phyloP scores from a whole-genome alignment of 2,797 vertebrate genomes.

The Acropternis orthonyx region DNA sequence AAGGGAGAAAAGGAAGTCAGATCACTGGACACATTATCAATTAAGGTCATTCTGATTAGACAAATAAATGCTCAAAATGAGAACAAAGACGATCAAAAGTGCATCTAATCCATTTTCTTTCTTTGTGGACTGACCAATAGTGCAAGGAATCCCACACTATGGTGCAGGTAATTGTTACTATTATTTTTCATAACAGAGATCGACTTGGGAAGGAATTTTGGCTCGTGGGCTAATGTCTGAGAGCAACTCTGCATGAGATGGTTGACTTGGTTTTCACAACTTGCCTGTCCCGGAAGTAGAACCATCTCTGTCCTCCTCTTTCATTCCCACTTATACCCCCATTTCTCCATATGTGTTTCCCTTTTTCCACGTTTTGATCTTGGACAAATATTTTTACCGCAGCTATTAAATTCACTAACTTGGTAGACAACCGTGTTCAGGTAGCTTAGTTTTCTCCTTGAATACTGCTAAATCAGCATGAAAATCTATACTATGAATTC shows the following conservation, averaged over 20 bases:
- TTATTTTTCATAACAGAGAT: background rate
- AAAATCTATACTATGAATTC: fast-evolving
- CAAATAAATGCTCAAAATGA: background rate
- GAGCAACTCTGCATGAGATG: background rate
- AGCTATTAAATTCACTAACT: background rate
- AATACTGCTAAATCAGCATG: background rate
- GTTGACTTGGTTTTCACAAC: background rate
- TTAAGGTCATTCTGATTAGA: background rate
- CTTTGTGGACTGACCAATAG: background rate
- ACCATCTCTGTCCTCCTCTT: background rate
- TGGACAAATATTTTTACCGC: background rate
- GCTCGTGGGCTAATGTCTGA: fast-evolving
- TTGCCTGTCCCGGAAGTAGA: background rate
- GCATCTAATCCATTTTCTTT: background rate
- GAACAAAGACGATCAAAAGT: background rate
- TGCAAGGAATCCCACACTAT: background rate
- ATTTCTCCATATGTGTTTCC: background rate
- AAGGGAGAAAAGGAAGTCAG: background rate
- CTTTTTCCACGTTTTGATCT: background rate
- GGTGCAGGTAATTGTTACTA: fast-evolving
- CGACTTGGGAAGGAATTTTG: background rate
- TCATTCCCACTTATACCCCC: fast-evolving
- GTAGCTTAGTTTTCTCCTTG: background rate
- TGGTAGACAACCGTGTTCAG: fast-evolving
- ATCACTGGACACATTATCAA: background rate